Evolutionary conservation across 2,113 vertebrate genomes (phyloP).

Genomic region (Cyprinodon brontotheroides): DNA sequence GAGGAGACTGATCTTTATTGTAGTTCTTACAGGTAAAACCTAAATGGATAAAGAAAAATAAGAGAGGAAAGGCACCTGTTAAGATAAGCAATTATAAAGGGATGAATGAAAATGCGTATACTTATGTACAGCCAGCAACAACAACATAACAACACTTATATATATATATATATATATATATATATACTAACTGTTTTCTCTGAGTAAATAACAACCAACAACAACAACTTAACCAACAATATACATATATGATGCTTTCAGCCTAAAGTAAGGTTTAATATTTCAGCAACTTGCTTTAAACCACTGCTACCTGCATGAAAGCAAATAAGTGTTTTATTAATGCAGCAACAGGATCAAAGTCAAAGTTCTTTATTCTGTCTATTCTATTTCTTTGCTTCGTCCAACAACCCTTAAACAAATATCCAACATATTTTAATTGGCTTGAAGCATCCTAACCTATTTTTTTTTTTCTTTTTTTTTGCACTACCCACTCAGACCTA

Average conservation of each 20-base stretch:
- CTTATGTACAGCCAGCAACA: no score
- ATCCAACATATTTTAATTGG: slow-evolving; percentile 41
- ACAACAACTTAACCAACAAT: no score
- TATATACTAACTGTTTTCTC: no score
- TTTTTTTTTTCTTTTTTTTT: slow-evolving; percentile 12
- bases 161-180: no score
- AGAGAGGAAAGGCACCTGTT: no score
- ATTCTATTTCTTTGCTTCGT: slow-evolving; percentile 59
- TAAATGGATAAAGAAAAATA: no score
- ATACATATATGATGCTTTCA: background rate
- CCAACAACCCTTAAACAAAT: slow-evolving; percentile 61
- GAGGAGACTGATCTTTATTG: no score
- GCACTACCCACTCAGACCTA: background rate
- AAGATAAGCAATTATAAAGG: no score
- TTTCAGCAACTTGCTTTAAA: background rate
- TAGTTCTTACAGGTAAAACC: no score
- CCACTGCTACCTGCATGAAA: slow-evolving; percentile 18
- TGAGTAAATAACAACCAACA: no score
- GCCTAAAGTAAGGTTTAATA: background rate
- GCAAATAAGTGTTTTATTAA: slow-evolving; percentile 43
- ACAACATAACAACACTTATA: no score
- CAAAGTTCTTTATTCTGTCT: slow-evolving; percentile 42
- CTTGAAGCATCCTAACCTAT: slow-evolving; percentile 17
- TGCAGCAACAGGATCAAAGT: slow-evolving; percentile 52
- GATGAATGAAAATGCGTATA: no score